Conservation (phyloP, 1,140 invertebrate genomes). For the Uloborus diversus region DNA sequence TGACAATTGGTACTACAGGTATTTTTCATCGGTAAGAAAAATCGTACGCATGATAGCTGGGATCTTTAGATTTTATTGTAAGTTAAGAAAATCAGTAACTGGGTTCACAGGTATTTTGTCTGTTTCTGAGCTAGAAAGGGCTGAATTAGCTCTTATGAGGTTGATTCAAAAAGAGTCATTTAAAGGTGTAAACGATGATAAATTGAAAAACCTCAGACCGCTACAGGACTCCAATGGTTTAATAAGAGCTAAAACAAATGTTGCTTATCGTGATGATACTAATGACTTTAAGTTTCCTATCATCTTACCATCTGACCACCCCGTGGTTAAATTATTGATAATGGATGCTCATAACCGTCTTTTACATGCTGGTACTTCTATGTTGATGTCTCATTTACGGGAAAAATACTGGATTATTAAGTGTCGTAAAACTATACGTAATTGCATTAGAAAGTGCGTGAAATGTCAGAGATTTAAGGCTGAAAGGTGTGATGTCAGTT, state of each 20-base stretch:
- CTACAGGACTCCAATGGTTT: no score
- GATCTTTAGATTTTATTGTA: background rate
- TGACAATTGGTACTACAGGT: background rate
- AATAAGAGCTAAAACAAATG: background rate
- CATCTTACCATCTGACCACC: background rate
- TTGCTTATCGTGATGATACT: background rate
- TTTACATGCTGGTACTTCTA: background rate
- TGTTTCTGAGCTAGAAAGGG: background rate
- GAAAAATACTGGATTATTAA: background rate
- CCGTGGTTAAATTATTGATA: background rate
- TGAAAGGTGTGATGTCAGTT: background rate
- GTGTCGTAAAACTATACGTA: background rate
- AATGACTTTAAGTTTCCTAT: background rate
- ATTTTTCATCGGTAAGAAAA: background rate
- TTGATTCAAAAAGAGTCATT: background rate
- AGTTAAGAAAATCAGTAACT: background rate
- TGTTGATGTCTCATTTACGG: background rate
- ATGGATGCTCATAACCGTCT: background rate
- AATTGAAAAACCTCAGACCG: no score
- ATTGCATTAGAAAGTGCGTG: background rate
- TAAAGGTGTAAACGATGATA: no score
- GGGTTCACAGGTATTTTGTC: background rate
- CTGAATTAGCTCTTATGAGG: background rate
- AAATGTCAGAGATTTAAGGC: conserved; percentile 3
- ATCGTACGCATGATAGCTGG: background rate